These are phyloP conservation scores for Drosophila sordidula DNA, from an alignment of 2,888 invertebrate genomes.

Conservation along the genomic window DNA sequence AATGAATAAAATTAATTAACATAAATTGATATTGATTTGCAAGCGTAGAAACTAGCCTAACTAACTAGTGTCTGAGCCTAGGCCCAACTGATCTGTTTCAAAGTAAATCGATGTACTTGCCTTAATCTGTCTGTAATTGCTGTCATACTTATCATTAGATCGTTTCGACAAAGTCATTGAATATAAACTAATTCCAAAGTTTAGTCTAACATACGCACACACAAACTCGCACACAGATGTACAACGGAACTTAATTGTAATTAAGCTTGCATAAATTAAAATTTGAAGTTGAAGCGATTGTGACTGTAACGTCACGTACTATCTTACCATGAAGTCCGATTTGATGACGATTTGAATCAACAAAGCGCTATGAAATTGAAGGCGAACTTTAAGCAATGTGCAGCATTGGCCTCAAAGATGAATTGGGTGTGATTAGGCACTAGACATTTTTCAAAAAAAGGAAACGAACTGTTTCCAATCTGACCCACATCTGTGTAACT, in stretches of 20 bases:
- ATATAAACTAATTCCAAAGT: slow-evolving; percentile 57
- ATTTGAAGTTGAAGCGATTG: slow-evolving; percentile 44
- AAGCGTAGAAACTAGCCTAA: not conserved
- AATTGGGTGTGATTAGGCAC: slow-evolving; percentile 51
- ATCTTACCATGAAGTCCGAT: slow-evolving; percentile 69
- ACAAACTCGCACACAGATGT: not conserved
- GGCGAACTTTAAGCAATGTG: slow-evolving; percentile 50
- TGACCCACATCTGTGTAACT: slow-evolving; percentile 10
- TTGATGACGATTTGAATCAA: slow-evolving; percentile 49
- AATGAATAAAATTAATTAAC: not conserved
- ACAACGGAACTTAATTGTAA: slow-evolving; percentile 62
- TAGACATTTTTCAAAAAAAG: not conserved
- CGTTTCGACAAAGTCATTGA: slow-evolving; percentile 58
- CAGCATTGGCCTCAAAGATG: slow-evolving; percentile 57
- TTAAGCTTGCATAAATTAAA: slow-evolving; percentile 72
- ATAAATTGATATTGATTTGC: slow-evolving; percentile 19
- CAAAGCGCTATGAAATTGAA: slow-evolving; percentile 57
- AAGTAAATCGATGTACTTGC: slow-evolving; percentile 9
- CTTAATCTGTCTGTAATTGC: slow-evolving; percentile 43
- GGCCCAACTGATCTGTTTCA: slow-evolving; percentile 17
- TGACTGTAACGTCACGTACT: slow-evolving; percentile 51
- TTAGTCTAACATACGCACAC: slow-evolving; percentile 26
- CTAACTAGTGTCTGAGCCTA: not conserved
- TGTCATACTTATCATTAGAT: slow-evolving; percentile 37
- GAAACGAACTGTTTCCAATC: slow-evolving; percentile 6